phyloP scores from a whole-genome alignment of 2,888 invertebrate genomes.

The Beris morrisii region DNA sequence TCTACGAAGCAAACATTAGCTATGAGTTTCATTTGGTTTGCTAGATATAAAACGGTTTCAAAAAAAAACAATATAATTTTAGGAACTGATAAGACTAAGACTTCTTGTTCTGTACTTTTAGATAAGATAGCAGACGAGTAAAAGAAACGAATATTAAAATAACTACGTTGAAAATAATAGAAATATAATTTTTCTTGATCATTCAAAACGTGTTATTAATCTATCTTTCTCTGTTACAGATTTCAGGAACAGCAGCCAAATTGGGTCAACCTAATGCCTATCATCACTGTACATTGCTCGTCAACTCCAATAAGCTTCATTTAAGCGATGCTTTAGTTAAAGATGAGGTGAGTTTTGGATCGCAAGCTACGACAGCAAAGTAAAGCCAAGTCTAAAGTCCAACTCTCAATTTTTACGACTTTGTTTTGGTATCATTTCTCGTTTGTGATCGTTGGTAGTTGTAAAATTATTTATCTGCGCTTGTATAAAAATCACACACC shows the following conservation, averaged over 20 bases:
- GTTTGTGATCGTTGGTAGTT: too few relatives aligned
- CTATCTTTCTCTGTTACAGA: constrained; percentile 58
- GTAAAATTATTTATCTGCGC: too few relatives aligned
- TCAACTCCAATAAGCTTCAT: constrained; percentile 78
- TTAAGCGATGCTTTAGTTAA: constrained; percentile 73
- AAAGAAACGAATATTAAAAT: background rate
- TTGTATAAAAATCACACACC: too few relatives aligned
- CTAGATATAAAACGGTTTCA: too few relatives aligned
- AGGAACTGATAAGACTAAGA: too few relatives aligned
- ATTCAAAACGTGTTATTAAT: constrained; percentile 20
- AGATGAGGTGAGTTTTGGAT: constrained; percentile 65
- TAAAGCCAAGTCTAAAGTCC: constrained; percentile 10
- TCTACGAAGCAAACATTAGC: too few relatives aligned
- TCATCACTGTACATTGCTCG: constrained; percentile 95
- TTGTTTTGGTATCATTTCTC: constrained; percentile 35
- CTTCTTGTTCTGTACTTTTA: too few relatives aligned
- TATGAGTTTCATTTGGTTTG: too few relatives aligned
- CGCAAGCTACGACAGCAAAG: background rate
- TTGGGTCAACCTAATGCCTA: constrained; percentile 87
- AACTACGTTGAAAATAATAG: background rate
- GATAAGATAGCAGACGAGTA: too few relatives aligned
- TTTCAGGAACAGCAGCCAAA: constrained; percentile 95
- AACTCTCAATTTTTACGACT: constrained; percentile 37
- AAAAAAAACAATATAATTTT: too few relatives aligned
- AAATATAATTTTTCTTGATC: background rate